phyloP scores from a whole-genome alignment of 2,113 vertebrate genomes.

The Catharus minimus region DNA sequence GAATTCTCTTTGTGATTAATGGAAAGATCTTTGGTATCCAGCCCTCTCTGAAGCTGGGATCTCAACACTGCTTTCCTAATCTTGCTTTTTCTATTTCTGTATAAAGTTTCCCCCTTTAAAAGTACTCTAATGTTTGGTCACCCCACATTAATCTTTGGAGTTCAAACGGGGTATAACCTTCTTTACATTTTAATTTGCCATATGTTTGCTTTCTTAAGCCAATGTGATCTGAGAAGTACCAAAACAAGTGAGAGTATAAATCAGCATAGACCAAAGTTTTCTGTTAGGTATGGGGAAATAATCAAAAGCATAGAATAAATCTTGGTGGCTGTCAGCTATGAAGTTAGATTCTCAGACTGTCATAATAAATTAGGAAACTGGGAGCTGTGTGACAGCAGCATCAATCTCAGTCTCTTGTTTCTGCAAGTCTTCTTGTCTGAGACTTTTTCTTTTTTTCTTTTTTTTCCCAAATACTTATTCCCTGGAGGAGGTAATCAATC shows the following conservation, averaged over 20 bases:
- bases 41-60: background rate
- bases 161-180: constrained; percentile 7
- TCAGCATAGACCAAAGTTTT: background rate
- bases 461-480: background rate
- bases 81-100: background rate
- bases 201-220: constrained; percentile 36
- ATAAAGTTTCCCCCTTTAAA: background rate
- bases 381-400: constrained; percentile 36
- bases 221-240: background rate
- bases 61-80: background rate
- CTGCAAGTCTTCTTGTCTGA: constrained; percentile 40
- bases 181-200: constrained; percentile 12
- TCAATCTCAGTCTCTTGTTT: constrained; percentile 57
- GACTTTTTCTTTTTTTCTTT: background rate
- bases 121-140: background rate
- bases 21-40: background rate
- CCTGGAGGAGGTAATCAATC: constrained; percentile 31
- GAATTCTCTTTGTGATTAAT: background rate
- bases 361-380: constrained; percentile 52
- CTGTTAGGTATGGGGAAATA: constrained; percentile 42
- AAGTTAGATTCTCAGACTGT: constrained; percentile 53
- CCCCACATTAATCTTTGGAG: background rate
- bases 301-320: constrained; percentile 43
- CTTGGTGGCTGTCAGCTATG: constrained; percentile 7
- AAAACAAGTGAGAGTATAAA: constrained; percentile 26